These are phyloP conservation scores for Oxytorus armatus DNA, from an alignment of 2,888 invertebrate genomes.

Conservation along the genomic window DNA sequence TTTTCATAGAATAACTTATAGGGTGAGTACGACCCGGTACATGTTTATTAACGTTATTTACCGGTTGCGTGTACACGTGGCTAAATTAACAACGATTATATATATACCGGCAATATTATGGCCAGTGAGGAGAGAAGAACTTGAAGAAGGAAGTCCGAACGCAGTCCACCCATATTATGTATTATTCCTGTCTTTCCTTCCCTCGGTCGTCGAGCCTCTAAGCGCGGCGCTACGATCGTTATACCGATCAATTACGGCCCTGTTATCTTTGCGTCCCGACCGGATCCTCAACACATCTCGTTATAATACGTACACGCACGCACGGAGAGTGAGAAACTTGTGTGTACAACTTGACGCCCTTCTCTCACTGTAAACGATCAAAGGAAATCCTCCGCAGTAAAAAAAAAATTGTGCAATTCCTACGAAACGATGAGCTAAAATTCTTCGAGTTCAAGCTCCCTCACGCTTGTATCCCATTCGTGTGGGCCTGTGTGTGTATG, in stretches of 20 bases:
- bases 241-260: constrained; percentile 47
- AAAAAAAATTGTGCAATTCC: constrained; percentile 23
- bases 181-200: constrained; percentile 28
- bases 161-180: constrained; percentile 26
- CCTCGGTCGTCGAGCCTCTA: constrained; percentile 20
- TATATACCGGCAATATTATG: background rate
- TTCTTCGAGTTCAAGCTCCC: constrained; percentile 15
- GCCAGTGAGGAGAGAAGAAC: background rate
- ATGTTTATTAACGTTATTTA: constrained; percentile 72
- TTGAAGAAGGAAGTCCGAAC: constrained; percentile 7
- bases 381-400: constrained; percentile 29
- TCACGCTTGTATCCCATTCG: background rate
- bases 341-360: constrained; percentile 10
- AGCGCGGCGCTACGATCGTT: constrained; percentile 11
- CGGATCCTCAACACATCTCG: background rate
- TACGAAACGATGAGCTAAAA: constrained; percentile 24
- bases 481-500: background rate
- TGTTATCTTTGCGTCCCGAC: constrained; percentile 36
- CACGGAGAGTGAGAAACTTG: too few relatives aligned
- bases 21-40: constrained; percentile 62
- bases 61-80: constrained; percentile 21
- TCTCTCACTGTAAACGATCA: constrained; percentile 24
- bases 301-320: background rate
- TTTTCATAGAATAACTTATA: constrained; percentile 52
- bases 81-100: background rate